These are phyloP conservation scores for Podocnemis expansa DNA, from an alignment of 2,113 vertebrate species.

Conservation along the genomic window DNA sequence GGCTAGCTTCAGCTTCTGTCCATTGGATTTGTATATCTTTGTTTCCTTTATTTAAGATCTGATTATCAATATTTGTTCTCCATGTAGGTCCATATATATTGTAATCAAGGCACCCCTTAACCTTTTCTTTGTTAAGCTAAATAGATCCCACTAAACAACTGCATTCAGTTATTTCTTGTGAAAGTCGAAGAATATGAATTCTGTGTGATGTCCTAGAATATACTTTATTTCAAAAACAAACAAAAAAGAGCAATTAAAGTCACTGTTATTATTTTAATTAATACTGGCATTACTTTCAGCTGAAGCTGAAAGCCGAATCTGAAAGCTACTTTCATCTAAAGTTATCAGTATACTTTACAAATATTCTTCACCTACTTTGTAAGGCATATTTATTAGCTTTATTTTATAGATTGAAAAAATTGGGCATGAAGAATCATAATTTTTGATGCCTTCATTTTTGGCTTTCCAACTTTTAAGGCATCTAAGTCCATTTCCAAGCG, in stretches of 20 bases:
- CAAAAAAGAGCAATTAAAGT: conserved; percentile 11
- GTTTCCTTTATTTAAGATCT: neutral
- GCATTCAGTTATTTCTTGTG: neutral
- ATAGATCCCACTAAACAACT: neutral
- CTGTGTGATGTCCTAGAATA: neutral
- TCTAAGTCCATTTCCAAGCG: neutral
- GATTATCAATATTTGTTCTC: neutral
- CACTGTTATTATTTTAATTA: neutral
- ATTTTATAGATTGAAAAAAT: neutral
- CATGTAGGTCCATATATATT: neutral
- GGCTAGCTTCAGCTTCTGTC: neutral
- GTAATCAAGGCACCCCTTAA: neutral
- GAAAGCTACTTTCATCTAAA: conserved; percentile 37
- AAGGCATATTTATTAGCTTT: conserved; percentile 20
- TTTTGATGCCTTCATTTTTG: neutral
- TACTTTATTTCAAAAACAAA: conserved; percentile 6
- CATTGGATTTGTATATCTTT: neutral
- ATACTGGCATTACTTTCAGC: neutral
- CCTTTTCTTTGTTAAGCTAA: neutral
- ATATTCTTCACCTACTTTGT: conserved; percentile 27
- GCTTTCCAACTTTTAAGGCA: neutral
- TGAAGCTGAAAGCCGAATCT: too few relatives aligned
- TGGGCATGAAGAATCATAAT: neutral
- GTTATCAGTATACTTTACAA: conserved; percentile 41
- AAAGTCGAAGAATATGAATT: neutral